phyloP scores from a whole-genome alignment of 2,797 vertebrate species.

The Oreochromis grahami region DNA sequence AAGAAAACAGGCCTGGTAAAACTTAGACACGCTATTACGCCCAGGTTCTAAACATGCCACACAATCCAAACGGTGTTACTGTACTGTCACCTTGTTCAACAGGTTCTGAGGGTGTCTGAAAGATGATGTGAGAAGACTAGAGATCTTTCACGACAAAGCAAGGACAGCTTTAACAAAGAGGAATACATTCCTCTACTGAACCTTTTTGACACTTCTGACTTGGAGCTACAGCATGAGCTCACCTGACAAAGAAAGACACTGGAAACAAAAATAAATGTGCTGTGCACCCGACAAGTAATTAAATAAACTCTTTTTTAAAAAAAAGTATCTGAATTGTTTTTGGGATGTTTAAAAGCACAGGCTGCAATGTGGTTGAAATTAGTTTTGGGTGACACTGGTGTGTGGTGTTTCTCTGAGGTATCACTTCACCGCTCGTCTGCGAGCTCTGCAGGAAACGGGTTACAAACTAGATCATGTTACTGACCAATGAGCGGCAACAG shows the following conservation, averaged over 20 bases:
- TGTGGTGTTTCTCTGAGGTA: conserved; percentile 8
- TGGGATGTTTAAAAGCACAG: neutral
- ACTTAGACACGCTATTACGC: neutral
- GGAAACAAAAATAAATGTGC: neutral
- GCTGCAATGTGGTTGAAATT: rapidly evolving
- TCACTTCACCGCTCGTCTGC: neutral
- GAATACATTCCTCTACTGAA: neutral
- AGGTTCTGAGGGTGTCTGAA: neutral
- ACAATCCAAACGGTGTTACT: neutral
- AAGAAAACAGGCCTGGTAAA: neutral
- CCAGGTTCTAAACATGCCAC: neutral
- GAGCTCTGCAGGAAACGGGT: conserved; percentile 25
- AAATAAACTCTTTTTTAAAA: rapidly evolving
- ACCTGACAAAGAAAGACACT: neutral
- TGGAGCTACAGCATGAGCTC: neutral
- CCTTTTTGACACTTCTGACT: neutral
- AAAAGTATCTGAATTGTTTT: neutral
- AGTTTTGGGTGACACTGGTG: neutral
- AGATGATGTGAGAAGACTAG: neutral
- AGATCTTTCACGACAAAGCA: neutral
- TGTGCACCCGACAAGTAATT: neutral
- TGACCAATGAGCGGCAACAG: neutral
- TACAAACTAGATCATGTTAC: conserved; percentile 30
- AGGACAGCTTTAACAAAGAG: neutral
- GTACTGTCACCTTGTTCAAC: neutral